These are phyloP conservation scores for Hyperoodon ampullatus DNA, from an alignment of 2,113 vertebrate genomes.

Conservation along the genomic window DNA sequence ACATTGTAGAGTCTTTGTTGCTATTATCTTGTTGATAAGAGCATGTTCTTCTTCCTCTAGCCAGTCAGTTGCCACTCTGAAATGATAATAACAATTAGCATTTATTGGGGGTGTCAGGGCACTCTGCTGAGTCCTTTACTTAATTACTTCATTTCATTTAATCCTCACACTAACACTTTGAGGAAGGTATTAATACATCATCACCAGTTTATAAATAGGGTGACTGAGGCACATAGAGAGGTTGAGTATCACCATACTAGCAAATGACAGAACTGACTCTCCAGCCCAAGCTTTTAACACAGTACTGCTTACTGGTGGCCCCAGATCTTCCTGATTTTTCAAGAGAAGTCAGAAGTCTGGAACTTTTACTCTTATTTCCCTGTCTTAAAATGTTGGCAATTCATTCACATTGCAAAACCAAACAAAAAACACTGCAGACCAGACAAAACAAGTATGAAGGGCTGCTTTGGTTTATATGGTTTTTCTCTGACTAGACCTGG, in stretches of 20 bases:
- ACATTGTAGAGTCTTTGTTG: background rate
- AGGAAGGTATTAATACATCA: background rate
- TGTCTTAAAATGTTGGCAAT: background rate
- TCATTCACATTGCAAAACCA: background rate
- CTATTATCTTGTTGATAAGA: background rate
- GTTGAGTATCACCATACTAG: background rate
- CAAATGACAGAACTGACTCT: background rate
- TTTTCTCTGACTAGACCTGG: background rate
- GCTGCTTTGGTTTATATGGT: background rate
- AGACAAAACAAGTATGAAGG: background rate
- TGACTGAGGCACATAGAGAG: background rate
- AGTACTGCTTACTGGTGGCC: background rate
- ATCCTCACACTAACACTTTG: background rate
- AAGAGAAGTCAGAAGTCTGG: background rate
- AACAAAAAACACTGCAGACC: background rate
- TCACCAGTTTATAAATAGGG: background rate
- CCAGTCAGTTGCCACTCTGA: background rate
- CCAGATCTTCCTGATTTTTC: background rate
- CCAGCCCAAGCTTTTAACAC: background rate
- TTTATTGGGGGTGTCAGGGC: background rate
- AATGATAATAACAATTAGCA: background rate
- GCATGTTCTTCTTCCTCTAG: background rate
- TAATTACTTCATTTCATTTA: slow-evolving; percentile 2
- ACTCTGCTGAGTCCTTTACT: background rate
- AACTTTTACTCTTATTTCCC: background rate